These are phyloP conservation scores for Cepphus grylle DNA, from an alignment of 2,113 vertebrate genomes.

Conservation along the genomic window DNA sequence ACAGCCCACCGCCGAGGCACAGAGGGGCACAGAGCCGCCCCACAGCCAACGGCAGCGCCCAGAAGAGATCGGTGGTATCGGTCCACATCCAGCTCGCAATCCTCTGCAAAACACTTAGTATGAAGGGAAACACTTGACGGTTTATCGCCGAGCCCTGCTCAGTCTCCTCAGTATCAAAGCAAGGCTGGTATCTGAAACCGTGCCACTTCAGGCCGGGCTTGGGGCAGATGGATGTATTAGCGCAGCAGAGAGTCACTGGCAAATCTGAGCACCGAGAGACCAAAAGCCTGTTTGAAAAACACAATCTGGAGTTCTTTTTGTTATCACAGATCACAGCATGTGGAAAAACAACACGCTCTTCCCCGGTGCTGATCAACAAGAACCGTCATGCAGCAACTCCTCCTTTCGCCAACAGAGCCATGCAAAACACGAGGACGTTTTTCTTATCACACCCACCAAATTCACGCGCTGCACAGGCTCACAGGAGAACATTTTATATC, in stretches of 20 bases:
- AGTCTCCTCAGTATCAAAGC: background rate
- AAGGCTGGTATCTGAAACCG: background rate
- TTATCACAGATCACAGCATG: background rate
- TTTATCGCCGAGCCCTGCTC: background rate
- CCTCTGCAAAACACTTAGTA: background rate
- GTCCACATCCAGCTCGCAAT: rapidly evolving
- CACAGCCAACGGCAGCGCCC: background rate
- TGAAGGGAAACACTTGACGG: background rate
- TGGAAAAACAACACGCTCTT: background rate
- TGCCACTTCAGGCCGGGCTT: background rate
- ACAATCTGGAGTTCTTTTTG: slow-evolving; percentile 11
- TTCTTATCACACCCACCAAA: slow-evolving; percentile 12
- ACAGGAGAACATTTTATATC: background rate
- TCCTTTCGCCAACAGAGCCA: background rate
- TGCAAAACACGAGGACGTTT: background rate
- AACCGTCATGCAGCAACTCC: background rate
- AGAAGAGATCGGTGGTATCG: rapidly evolving
- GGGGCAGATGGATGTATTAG: background rate
- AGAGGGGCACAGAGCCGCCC: background rate
- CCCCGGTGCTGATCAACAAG: background rate
- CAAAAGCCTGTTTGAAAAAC: background rate
- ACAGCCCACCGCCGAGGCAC: background rate
- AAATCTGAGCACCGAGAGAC: background rate
- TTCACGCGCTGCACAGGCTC: background rate
- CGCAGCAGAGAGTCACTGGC: rapidly evolving